A percentile compares a stretch with the other conserved stretches of the same genome.
phyloP scores from a whole-genome alignment of 2,113 vertebrate species.

The Semicossyphus pulcher region DNA sequence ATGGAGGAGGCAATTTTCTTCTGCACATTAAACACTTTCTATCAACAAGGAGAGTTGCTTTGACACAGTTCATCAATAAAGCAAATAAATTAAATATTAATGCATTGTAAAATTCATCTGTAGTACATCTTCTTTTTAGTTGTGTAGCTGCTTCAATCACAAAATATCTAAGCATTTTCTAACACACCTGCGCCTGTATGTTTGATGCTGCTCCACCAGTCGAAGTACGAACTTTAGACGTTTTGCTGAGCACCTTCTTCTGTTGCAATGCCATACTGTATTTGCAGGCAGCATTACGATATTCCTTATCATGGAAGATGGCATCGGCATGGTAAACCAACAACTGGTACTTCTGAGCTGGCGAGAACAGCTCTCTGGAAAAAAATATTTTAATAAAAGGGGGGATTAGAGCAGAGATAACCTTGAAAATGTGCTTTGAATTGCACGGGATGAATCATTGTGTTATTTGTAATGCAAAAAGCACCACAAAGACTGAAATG shows the following conservation, averaged over 20 bases:
- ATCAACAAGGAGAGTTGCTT: too few species aligned
- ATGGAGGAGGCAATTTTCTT: too few species aligned
- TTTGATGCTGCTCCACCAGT: conserved; percentile 91
- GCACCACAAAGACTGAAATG: too few species aligned
- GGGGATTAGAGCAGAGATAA: too few species aligned
- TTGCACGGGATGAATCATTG: too few species aligned
- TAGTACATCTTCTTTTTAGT: too few species aligned
- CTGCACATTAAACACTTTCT: too few species aligned
- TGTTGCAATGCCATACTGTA: conserved; percentile 98
- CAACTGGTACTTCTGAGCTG: conserved; percentile 97
- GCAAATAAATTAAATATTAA: too few species aligned
- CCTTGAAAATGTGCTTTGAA: too few species aligned
- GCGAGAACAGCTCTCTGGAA: conserved; percentile 93
- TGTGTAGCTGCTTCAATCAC: background rate
- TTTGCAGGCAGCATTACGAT: conserved; percentile 97
- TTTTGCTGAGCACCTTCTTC: conserved; percentile 98
- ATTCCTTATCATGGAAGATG: conserved; percentile 98
- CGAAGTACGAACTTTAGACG: conserved; percentile 96
- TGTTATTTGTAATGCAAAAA: too few species aligned
- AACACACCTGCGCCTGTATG: conserved; percentile 91
- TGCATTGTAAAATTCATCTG: too few species aligned
- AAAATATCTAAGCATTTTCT: fast-evolving
- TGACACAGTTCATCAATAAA: too few species aligned
- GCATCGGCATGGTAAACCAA: conserved; percentile 97
- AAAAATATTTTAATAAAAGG: conserved; percentile 9